These are phyloP conservation scores for Megathymus violae DNA, from an alignment of 1,140 invertebrate genomes.

Conservation along the genomic window DNA sequence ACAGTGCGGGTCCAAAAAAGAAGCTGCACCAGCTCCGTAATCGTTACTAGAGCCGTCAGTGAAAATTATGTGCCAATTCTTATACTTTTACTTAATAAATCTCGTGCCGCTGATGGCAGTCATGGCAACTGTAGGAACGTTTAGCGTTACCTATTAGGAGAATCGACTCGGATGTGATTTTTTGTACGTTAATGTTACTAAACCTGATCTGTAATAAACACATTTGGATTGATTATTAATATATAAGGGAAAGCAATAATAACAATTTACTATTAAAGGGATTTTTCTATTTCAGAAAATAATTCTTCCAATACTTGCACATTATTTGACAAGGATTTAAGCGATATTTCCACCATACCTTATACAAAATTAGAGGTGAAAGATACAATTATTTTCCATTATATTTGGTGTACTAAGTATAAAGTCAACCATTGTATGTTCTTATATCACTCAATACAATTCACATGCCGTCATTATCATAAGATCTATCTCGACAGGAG, in stretches of 20 bases:
- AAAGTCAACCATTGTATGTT: too few relatives aligned
- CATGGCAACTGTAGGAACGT: not conserved
- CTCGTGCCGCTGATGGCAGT: not conserved
- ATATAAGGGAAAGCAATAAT: not conserved
- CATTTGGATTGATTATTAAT: not conserved
- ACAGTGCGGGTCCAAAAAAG: not conserved
- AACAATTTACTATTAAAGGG: not conserved
- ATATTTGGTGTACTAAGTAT: too few relatives aligned
- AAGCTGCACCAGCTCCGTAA: not conserved
- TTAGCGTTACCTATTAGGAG: not conserved
- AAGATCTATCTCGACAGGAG: too few relatives aligned
- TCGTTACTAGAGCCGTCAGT: not conserved
- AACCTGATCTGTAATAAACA: not conserved
- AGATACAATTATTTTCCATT: too few relatives aligned
- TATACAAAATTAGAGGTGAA: too few relatives aligned
- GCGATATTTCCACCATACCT: too few relatives aligned
- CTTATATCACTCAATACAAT: too few relatives aligned
- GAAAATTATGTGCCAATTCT: not conserved
- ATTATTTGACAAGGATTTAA: too few relatives aligned
- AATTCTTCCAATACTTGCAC: not conserved
- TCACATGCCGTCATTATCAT: too few relatives aligned
- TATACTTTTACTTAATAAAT: not conserved
- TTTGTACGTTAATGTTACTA: not conserved
- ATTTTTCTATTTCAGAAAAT: not conserved
- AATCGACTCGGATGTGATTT: not conserved